Percentiles rank a stretch among this genome's conserved stretches.
phyloP scores from a whole-genome alignment of 1,140 invertebrate species.

The Bombus consobrinus region DNA sequence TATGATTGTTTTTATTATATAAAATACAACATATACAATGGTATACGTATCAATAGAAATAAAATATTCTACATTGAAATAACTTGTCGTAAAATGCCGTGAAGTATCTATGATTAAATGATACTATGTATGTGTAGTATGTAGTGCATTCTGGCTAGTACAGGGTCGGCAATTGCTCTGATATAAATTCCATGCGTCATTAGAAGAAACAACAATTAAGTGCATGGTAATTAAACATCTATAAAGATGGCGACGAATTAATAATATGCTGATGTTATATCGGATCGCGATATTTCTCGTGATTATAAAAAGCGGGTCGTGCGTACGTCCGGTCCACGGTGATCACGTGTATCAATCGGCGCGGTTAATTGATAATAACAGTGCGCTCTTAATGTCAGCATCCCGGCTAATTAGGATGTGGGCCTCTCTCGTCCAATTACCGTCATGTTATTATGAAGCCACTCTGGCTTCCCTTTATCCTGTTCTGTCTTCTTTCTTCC shows the following conservation, averaged over 20 bases:
- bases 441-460: constrained; percentile 69
- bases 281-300: constrained; percentile 31
- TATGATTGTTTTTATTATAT: too few species aligned
- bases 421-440: constrained; percentile 69
- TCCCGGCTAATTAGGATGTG: constrained; percentile 73
- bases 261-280: background rate
- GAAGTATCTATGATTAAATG: too few species aligned
- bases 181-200: background rate
- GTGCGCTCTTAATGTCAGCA: constrained; percentile 74
- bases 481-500: constrained; percentile 35
- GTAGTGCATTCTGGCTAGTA: too few species aligned
- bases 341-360: constrained; percentile 73
- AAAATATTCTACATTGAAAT: too few species aligned
- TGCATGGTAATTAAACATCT: background rate
- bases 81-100: too few species aligned
- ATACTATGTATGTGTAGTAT: too few species aligned
- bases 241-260: background rate
- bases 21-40: too few species aligned
- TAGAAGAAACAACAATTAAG: background rate
- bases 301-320: constrained; percentile 43
- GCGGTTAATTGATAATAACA: constrained; percentile 77
- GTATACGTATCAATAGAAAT: too few species aligned
- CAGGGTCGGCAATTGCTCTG: background rate
- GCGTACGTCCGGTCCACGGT: constrained; percentile 39
- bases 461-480: constrained; percentile 68